A percentile compares a stretch with the other conserved stretches of the same genome.
Evolutionary conservation across 2,888 invertebrate species (phyloP).

Genomic region (Macrosiphum euphorbiae): DNA sequence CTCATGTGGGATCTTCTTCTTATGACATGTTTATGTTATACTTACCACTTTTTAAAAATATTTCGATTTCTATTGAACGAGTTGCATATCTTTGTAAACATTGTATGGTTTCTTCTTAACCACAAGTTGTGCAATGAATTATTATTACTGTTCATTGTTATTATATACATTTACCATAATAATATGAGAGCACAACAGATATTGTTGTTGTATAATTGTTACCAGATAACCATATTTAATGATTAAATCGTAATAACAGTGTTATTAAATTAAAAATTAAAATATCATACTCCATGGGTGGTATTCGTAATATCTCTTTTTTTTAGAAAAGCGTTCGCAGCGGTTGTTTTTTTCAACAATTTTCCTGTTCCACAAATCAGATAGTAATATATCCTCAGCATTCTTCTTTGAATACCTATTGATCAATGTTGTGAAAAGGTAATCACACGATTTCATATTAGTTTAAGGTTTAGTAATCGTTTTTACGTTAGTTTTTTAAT

Average conservation of each 20-base stretch:
- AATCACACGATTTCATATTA: conserved; percentile 3
- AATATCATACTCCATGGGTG: conserved; percentile 6
- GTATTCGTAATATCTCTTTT: neutral
- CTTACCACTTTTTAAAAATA: neutral
- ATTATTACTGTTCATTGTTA: conserved; percentile 11
- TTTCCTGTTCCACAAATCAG: conserved; percentile 39
- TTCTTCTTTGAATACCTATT: conserved; percentile 4
- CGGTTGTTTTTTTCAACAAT: neutral
- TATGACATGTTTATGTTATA: neutral
- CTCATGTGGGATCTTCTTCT: neutral
- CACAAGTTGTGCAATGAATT: conserved; percentile 38
- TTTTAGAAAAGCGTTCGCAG: neutral
- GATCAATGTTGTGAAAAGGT: neutral
- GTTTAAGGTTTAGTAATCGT: neutral
- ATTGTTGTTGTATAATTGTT: neutral
- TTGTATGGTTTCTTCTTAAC: conserved; percentile 30
- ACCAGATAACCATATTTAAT: neutral
- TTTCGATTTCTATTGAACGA: neutral
- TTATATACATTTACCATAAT: neutral
- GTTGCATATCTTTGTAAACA: neutral
- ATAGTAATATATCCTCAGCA: neutral
- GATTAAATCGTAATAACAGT: neutral
- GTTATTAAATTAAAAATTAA: neutral
- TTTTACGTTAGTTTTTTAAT: neutral
- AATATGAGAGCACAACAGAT: conserved; percentile 6